Base-by-base conservation (phyloP, 1,140 invertebrate genomes). In the Pseudomyrmex dendroicus region DNA sequence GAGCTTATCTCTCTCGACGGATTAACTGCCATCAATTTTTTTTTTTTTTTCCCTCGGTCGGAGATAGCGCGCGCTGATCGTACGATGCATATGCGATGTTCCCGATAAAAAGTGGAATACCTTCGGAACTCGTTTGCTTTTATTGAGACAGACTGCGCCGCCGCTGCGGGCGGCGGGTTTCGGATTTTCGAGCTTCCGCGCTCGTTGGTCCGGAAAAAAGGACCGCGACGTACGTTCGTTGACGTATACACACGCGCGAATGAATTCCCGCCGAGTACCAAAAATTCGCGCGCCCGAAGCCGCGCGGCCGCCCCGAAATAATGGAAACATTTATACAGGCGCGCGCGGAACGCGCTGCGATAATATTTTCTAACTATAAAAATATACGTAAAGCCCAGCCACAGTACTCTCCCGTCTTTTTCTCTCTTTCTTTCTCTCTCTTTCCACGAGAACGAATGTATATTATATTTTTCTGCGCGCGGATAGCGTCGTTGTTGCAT, bases 131-230 rank as follows among this genome's bases (percentile, higher is more conserved):
- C 80, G 84, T 73, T 80, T 64, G 70, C 63, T 82, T 88, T 88
- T 80, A 87, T 86, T 87, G 82, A 86, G 84, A 87, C 84, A 86
- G 66, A 87, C 56, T 80, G 67, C 54, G 44, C 74, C 8, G 63
- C 63, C 48, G 62, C 66, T 50, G 35, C 35, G 35, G 35, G 35
- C 35, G 61, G 25, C 57, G 46, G 13, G 50, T 83, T 77, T 74
- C 44, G 61, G 62, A 84, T 76, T 61, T 85, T 74, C 48, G 25
- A 50, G 13, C 73, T 35, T 35, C 54, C 54, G 15, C 48, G n/a
- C 59, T 54, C 67, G 67, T 35, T 78, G 62, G 20, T n/a, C 9
- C 17, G 13, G 8, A 63, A 73, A 74, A 82, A 73, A 73, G 61
- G 44, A 62, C 20, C 35, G 52, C 66, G 22, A 57, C 20, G 22